phyloP scores from a whole-genome alignment of 2,113 vertebrate species.

The sheep (Ovis aries) region ARS-UI_Ramb_v3.0 NC_056068.1:71106001-71106500 shows the following conservation, averaged over 20 bases:
- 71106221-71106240: constrained; percentile 44
- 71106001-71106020: constrained; percentile 77
- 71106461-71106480: background rate
- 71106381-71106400: constrained; percentile 61
- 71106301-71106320: constrained; percentile 62
- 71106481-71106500: background rate
- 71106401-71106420: constrained; percentile 47
- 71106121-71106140: constrained; percentile 64
- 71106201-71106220: constrained; percentile 67
- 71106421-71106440: background rate
- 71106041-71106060: constrained; percentile 69
- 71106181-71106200: constrained; percentile 69
- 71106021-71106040: constrained; percentile 77
- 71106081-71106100: constrained; percentile 51
- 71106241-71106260: constrained; percentile 67
- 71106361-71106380: constrained; percentile 40
- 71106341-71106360: constrained; percentile 57
- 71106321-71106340: constrained; percentile 56
- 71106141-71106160: constrained; percentile 56
- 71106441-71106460: background rate
- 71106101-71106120: constrained; percentile 57
- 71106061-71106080: constrained; percentile 17
- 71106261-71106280: constrained; percentile 66
- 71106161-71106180: constrained; percentile 70
- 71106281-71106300: constrained; percentile 49